phyloP scores from a whole-genome alignment of 37 sponge, comb jelly and placozoan species.

The Halisarca cf. caerulea region DNA sequence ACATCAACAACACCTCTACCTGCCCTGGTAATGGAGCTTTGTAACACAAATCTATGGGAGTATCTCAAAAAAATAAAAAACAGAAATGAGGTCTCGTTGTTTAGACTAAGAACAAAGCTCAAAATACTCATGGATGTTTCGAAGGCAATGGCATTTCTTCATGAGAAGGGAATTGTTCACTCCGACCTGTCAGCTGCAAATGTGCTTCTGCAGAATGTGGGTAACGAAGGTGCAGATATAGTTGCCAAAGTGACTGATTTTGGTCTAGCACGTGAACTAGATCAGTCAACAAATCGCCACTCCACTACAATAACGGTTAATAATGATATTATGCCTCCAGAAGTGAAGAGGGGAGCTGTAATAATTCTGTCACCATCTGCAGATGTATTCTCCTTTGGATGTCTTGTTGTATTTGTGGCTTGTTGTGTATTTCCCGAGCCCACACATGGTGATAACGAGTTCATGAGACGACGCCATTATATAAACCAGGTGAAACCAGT shows the following conservation, averaged over 20 bases:
- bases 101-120: neutral
- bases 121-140: neutral
- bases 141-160: neutral
- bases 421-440: neutral
- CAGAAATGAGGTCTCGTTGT: neutral
- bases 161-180: neutral
- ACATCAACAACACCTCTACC: too few species aligned
- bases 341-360: neutral
- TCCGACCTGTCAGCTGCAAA: slow-evolving; percentile 1
- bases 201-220: neutral
- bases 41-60: neutral
- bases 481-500: neutral
- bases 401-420: neutral
- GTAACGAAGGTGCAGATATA: neutral
- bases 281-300: too few species aligned
- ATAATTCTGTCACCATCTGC: neutral
- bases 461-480: neutral
- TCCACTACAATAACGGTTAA: neutral
- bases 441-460: neutral
- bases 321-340: slow-evolving; percentile 16
- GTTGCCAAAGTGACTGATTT: slow-evolving; percentile 3
- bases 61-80: neutral
- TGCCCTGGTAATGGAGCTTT: slow-evolving; percentile 20
- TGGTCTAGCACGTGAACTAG: neutral
- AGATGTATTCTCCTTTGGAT: slow-evolving; percentile 24